phyloP scores from a whole-genome alignment of 64 coral and sea anemone genomes.

The Stylophora pistillata region DNA sequence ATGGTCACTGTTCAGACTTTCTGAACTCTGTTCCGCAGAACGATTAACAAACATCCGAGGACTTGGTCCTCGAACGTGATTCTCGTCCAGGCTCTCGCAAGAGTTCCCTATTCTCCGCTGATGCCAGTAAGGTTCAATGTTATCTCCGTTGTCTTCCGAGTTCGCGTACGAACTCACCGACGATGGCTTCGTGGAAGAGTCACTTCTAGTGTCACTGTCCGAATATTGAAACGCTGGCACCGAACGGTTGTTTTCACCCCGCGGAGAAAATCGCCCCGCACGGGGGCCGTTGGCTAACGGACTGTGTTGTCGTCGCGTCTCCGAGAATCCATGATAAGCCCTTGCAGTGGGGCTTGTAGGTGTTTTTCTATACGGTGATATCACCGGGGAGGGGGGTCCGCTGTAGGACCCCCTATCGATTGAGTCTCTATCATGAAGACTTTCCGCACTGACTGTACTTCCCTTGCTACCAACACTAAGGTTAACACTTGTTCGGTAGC shows the following conservation, averaged over 20 bases:
- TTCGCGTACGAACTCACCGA: constrained; percentile 80
- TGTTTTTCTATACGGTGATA: constrained; percentile 43
- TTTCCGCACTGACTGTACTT: constrained; percentile 39
- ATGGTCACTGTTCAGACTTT: constrained; percentile 77
- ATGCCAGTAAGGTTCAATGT: constrained; percentile 48
- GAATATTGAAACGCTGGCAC: constrained; percentile 85
- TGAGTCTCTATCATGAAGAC: background rate
- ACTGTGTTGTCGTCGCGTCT: constrained; percentile 35
- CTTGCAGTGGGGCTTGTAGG: constrained; percentile 62
- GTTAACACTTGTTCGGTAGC: constrained; percentile 47
- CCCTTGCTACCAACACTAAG: constrained; percentile 41
- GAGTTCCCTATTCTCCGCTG: constrained; percentile 62
- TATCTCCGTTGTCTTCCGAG: constrained; percentile 84
- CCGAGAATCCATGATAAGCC: constrained; percentile 36
- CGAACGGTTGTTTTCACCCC: constrained; percentile 18
- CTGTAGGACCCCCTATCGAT: constrained; percentile 29
- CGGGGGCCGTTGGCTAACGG: constrained; percentile 44
- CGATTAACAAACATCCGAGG: constrained; percentile 37
- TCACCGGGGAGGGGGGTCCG: constrained; percentile 41
- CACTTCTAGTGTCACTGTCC: constrained; percentile 83
- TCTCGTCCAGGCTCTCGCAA: constrained; percentile 55
- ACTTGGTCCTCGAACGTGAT: constrained; percentile 40
- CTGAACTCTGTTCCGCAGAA: constrained; percentile 63
- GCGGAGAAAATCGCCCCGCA: constrained; percentile 28
- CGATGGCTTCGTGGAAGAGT: constrained; percentile 84